Base-by-base conservation (phyloP, 1,140 invertebrate genomes). In the Tigriopus japonicus region DNA sequence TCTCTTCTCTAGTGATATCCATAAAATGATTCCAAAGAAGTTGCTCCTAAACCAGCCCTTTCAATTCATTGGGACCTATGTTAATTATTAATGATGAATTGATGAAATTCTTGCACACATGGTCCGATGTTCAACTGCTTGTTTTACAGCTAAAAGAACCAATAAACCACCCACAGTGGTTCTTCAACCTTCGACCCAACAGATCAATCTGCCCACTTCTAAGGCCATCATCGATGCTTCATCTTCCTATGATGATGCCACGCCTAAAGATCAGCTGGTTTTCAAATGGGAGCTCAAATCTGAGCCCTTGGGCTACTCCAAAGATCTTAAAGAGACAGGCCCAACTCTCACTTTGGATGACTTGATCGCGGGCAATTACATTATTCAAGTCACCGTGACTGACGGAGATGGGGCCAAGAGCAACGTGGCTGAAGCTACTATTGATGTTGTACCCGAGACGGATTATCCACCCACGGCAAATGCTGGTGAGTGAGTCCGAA, bases 391-490 rank as follows among this genome's bases (percentile, higher is more conserved):
- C 60, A 93, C 87, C 2, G 87, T 96, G 0, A 87, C 87, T 65
- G 92, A 96, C 72, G 85, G 86, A 0, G 86, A 94, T 72, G 85
- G 87, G 64, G 81, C 81, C 0, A 35, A 35, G 28, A 83, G 80
- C 52, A 91, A 89, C 72, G 88, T 80, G 0, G 87, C 87, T 0
- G 82, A 80, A 15, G 89, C 90, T 28, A 90, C 87, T 72, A 84
- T 95, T 54, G 87, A 83, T 40, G 88, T 95, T 14, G 74, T 93
- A 10, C 89, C 92, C 77, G 83, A 86, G 65, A 89, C 79, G 0
- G 91, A 96, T 70, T 94, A 94, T 76, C 89, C 89, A 2, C 92
- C 92, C 9, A 87, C 86, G 70, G 89, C 91, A 0, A 91, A 91
- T 78, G 89, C 90, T 72, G 88, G 28, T 35, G 9, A 35, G 28